A percentile compares a stretch with the other conserved stretches of the same genome.
These are phyloP conservation scores for Caenorhabditis sp. DNA, from an alignment of 2,888 invertebrate species.

Conservation along the genomic window DNA sequence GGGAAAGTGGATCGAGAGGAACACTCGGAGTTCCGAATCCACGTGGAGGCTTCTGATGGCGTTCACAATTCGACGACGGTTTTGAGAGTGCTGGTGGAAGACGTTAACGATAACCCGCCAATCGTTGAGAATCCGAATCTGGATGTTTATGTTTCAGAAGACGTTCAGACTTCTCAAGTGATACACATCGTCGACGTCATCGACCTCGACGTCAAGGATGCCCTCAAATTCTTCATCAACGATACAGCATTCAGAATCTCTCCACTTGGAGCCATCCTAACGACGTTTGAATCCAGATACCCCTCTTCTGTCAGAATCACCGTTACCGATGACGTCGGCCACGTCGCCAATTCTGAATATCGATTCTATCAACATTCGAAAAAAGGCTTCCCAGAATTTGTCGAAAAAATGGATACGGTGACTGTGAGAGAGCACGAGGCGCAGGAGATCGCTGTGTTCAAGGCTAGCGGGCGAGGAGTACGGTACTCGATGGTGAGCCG, in stretches of 20 bases:
- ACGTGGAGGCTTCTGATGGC: slow-evolving; percentile 16
- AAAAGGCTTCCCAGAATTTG: slow-evolving; percentile 37
- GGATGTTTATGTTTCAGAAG: slow-evolving; percentile 69
- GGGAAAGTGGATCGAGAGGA: slow-evolving; percentile 93
- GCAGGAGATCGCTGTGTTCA: slow-evolving; percentile 49
- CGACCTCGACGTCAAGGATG: slow-evolving; percentile 61
- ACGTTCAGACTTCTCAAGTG: slow-evolving; percentile 44
- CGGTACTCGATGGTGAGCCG: slow-evolving; percentile 45
- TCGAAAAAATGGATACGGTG: slow-evolving; percentile 27
- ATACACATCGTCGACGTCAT: slow-evolving; percentile 66
- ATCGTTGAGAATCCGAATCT: slow-evolving; percentile 83
- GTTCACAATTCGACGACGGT: neutral
- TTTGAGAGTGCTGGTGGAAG: slow-evolving; percentile 94
- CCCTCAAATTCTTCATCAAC: slow-evolving; percentile 38
- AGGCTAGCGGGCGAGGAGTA: slow-evolving; percentile 35
- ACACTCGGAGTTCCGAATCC: slow-evolving; percentile 91
- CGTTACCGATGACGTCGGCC: slow-evolving; percentile 34
- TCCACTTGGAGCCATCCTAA: slow-evolving; percentile 87
- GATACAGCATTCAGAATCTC: slow-evolving; percentile 56
- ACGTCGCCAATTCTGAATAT: slow-evolving; percentile 39
- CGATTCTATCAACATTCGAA: slow-evolving; percentile 24
- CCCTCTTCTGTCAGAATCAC: slow-evolving; percentile 20
- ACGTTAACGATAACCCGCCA: slow-evolving; percentile 95
- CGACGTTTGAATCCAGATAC: slow-evolving; percentile 10
- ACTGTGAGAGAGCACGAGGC: slow-evolving; percentile 50